These are phyloP conservation scores for Stenodema calcarata DNA, from an alignment of 2,888 invertebrate genomes.

Conservation along the genomic window DNA sequence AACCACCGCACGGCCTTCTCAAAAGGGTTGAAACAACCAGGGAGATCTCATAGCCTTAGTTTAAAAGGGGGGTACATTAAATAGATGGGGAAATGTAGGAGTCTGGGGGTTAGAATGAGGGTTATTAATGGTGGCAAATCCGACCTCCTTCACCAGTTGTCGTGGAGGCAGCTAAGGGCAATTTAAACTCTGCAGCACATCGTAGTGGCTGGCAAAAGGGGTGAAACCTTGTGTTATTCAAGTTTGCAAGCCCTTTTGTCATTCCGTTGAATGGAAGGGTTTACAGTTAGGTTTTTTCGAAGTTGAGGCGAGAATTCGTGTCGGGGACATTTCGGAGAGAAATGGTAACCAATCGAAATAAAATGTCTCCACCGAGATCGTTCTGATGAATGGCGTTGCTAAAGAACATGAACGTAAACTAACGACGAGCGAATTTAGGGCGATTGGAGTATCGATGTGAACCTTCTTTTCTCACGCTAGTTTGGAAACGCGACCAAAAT, in stretches of 20 bases:
- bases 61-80: constrained; percentile 7
- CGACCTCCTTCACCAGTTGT: background rate
- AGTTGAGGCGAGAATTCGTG: background rate
- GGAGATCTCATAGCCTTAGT: background rate
- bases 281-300: background rate
- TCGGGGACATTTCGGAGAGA: background rate
- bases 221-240: background rate
- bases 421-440: background rate
- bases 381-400: background rate
- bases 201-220: background rate
- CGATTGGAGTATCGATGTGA: background rate
- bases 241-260: background rate
- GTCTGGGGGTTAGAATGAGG: background rate
- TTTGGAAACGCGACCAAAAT: no score
- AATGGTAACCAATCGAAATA: background rate
- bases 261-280: background rate
- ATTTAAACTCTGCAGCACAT: background rate
- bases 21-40: background rate
- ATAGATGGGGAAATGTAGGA: background rate
- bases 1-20: background rate
- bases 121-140: constrained; percentile 21
- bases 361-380: background rate
- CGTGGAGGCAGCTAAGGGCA: background rate
- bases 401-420: background rate
- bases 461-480: background rate